Evolutionary conservation across 2,888 invertebrate species (phyloP).

Genomic region (Marasmarcha lunaedactyla): DNA sequence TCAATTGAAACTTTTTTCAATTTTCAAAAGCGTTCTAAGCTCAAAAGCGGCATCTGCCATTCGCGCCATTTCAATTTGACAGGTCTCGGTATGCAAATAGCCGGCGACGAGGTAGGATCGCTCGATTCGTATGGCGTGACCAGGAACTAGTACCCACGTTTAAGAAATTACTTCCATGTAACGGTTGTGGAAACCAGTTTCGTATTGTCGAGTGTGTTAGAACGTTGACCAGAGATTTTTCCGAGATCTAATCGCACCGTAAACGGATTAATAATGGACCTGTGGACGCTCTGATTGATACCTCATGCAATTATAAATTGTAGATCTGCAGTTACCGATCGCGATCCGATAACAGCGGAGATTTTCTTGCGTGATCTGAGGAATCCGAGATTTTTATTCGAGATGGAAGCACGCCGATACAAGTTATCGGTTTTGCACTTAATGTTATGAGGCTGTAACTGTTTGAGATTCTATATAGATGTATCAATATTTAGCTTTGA

Average conservation of each 20-base stretch:
- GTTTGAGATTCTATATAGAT: no score
- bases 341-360: no score
- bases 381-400: no score
- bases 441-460: no score
- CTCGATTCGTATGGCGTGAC: conserved; percentile 7
- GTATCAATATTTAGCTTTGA: no score
- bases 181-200: conserved; percentile 54
- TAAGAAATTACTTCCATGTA: conserved; percentile 55
- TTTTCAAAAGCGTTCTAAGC: conserved; percentile 13
- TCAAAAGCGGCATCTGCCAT: conserved; percentile 20
- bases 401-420: no score
- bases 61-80: conserved; percentile 20
- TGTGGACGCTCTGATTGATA: not conserved
- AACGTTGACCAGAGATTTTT: conserved; percentile 37
- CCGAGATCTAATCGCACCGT: conserved; percentile 23
- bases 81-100: conserved; percentile 25
- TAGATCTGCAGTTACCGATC: no score
- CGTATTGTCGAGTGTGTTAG: conserved; percentile 31
- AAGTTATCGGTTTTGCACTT: no score
- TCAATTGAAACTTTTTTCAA: no score
- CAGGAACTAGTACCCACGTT: conserved; percentile 23
- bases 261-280: conserved; percentile 5
- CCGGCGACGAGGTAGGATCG: conserved; percentile 17
- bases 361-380: not conserved
- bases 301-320: not conserved